A percentile compares a stretch with the other conserved stretches of the same genome.
Evolutionary conservation across 2,888 invertebrate species (phyloP).

Genomic region (Dicycla oo): DNA sequence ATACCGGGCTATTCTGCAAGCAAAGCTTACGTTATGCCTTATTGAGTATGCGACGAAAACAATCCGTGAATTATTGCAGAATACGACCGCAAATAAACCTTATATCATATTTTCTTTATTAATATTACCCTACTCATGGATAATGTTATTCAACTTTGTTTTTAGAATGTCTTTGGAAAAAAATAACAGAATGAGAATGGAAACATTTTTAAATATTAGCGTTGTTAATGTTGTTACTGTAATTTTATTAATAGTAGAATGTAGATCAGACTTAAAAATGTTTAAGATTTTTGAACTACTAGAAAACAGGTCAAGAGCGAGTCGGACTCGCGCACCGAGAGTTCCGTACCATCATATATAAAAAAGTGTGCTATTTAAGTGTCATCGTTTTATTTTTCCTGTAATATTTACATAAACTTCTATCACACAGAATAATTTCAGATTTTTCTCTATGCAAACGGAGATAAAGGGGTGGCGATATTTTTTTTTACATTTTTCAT

Average conservation of each 20-base stretch:
- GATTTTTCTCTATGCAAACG: too few species aligned
- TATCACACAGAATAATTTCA: too few species aligned
- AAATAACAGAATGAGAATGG: slow-evolving; percentile 11
- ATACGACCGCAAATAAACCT: slow-evolving; percentile 70
- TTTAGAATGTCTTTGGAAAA: slow-evolving; percentile 35
- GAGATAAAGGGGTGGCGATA: too few species aligned
- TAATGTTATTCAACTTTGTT: slow-evolving; percentile 56
- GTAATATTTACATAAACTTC: too few species aligned
- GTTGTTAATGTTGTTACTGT: neutral
- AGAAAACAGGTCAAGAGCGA: too few species aligned
- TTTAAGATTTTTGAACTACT: neutral
- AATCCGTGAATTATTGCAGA: slow-evolving; percentile 80
- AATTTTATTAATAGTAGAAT: too few species aligned
- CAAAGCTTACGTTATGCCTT: slow-evolving; percentile 84
- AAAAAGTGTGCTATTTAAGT: too few species aligned
- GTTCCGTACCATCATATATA: too few species aligned
- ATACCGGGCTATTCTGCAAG: slow-evolving; percentile 72
- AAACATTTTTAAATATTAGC: neutral
- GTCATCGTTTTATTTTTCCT: too few species aligned
- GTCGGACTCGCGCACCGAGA: too few species aligned
- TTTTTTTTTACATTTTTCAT: too few species aligned
- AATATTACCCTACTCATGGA: slow-evolving; percentile 40
- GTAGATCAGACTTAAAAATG: neutral
- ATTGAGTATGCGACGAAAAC: slow-evolving; percentile 87
- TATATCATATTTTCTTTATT: slow-evolving; percentile 71